A percentile compares a stretch with the other conserved stretches of the same genome.
These are phyloP conservation scores for Stratiomys singularior DNA, from an alignment of 2,888 invertebrate species.

Conservation along the genomic window DNA sequence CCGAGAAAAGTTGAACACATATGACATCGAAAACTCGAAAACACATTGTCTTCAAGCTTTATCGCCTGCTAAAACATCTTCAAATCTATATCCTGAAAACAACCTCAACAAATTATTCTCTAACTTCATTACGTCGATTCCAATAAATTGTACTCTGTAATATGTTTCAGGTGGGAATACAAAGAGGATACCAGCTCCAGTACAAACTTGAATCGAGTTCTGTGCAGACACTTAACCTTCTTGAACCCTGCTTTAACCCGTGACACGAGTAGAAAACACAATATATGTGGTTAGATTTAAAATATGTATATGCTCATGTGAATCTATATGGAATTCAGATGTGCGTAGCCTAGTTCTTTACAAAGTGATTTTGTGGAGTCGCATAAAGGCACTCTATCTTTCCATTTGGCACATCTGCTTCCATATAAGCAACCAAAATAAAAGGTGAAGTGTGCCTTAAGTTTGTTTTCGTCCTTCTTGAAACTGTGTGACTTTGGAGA, in stretches of 20 bases:
- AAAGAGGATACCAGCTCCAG: too few relatives aligned
- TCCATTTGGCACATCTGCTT: neutral
- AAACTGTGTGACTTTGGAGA: neutral
- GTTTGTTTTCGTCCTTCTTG: neutral
- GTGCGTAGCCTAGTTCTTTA: neutral
- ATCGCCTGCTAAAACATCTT: neutral
- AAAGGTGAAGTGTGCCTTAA: neutral
- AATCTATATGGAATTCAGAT: neutral
- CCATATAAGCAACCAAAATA: neutral
- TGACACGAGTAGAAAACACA: neutral
- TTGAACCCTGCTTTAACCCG: neutral
- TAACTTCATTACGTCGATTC: slow-evolving; percentile 28
- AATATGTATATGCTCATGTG: too few relatives aligned
- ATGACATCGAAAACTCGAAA: too few relatives aligned
- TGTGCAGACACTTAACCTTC: neutral
- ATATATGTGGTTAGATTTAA: too few relatives aligned
- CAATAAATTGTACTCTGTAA: slow-evolving; percentile 22
- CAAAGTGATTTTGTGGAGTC: slow-evolving; percentile 13
- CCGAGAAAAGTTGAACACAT: too few relatives aligned
- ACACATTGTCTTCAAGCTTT: too few relatives aligned
- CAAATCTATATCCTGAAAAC: neutral
- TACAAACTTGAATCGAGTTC: neutral
- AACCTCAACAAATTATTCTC: slow-evolving; percentile 25
- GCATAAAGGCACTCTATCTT: neutral
- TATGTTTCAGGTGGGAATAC: slow-evolving; percentile 32